Conservation (phyloP, 2,797 vertebrate species). For the Cryptoprocta ferox region DNA sequence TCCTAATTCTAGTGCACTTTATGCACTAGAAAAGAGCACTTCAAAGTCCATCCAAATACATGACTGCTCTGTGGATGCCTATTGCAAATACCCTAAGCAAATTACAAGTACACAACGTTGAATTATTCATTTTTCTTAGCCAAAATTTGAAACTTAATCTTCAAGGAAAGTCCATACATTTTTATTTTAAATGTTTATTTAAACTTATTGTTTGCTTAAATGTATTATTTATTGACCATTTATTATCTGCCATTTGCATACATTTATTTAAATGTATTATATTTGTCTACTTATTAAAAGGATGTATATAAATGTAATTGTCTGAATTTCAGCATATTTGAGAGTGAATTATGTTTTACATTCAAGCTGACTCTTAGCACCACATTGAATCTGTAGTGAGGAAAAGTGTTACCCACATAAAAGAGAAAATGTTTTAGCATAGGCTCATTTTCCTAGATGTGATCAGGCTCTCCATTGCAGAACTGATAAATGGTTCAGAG, state of each 20-base stretch:
- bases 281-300: not conserved
- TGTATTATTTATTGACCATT: not conserved
- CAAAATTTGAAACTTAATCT: not conserved
- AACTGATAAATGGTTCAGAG: slow-evolving; percentile 10
- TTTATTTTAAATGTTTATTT: not conserved
- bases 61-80: not conserved
- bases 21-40: not conserved
- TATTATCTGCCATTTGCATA: not conserved
- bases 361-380: not conserved
- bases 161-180: not conserved
- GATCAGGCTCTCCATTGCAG: not conserved
- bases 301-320: not conserved
- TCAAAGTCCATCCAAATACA: not conserved
- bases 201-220: not conserved
- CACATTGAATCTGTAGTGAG: not conserved
- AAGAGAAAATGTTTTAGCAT: not conserved
- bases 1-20: not conserved
- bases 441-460: slow-evolving; percentile 31
- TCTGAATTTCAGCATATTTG: not conserved
- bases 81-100: not conserved
- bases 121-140: not conserved
- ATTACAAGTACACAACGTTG: not conserved
- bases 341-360: not conserved
- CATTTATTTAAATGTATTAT: not conserved
- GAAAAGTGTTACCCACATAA: not conserved